These are phyloP conservation scores for Aspiorhynchus laticeps DNA, from an alignment of 2,113 vertebrate species.

Conservation along the genomic window DNA sequence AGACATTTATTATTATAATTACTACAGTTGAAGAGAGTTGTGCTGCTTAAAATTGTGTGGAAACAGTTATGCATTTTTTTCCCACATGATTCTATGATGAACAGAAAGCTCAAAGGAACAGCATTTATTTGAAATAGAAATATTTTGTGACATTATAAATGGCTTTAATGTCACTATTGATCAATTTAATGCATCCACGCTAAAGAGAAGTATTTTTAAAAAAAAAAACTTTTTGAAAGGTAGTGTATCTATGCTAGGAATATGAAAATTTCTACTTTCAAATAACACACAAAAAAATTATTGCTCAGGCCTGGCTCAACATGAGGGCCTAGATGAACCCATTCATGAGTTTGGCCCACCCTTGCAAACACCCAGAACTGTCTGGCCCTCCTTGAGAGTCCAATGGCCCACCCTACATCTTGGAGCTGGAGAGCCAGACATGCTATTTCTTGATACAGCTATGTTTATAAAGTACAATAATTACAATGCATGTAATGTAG, in stretches of 20 bases:
- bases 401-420: neutral
- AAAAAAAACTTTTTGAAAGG: too few relatives aligned
- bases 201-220: too few relatives aligned
- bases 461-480: neutral
- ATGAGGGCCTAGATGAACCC: neutral
- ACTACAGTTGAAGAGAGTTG: too few relatives aligned
- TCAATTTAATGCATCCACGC: too few relatives aligned
- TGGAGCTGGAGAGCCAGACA: neutral
- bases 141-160: too few relatives aligned
- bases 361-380: neutral
- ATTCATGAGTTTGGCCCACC: neutral
- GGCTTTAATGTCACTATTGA: too few relatives aligned
- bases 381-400: neutral
- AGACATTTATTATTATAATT: too few relatives aligned
- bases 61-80: too few relatives aligned
- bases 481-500: neutral
- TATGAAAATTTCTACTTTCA: neutral
- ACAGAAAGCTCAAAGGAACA: too few relatives aligned
- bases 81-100: too few relatives aligned
- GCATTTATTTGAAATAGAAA: too few relatives aligned
- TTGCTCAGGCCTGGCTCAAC: neutral
- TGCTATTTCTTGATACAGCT: constrained; percentile 1
- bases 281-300: neutral
- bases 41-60: too few relatives aligned
- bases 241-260: neutral